Conservation (phyloP, 2,113 vertebrate genomes). For the Burhinus bistriatus region DNA sequence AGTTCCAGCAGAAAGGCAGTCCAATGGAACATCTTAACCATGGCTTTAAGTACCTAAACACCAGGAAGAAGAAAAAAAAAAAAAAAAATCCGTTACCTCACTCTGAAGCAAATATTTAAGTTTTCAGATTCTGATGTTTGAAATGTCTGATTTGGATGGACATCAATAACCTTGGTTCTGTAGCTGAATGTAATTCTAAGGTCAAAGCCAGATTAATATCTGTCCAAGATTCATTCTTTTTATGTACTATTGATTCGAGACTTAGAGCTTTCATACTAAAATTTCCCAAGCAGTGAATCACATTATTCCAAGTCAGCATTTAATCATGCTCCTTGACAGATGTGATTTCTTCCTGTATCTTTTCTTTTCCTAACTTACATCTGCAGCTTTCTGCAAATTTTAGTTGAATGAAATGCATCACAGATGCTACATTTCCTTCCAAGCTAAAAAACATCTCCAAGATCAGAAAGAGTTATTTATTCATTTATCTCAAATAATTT, state of each 20-base stretch:
- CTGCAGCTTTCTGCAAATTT: not conserved
- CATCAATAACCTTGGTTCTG: not conserved
- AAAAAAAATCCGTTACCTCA: not conserved
- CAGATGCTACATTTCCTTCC: not conserved
- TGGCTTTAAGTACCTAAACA: not conserved
- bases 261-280: not conserved
- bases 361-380: not conserved
- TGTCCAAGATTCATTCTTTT: not conserved
- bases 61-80: not conserved
- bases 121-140: not conserved
- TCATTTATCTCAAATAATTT: not conserved
- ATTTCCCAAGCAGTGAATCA: not conserved
- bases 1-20: not conserved
- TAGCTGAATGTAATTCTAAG: not conserved
- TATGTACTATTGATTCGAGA: not conserved
- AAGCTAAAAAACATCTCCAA: not conserved
- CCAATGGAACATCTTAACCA: not conserved
- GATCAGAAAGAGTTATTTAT: not conserved
- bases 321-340: conserved; percentile 1
- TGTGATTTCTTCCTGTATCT: not conserved
- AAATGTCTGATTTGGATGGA: not conserved
- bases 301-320: not conserved
- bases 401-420: not conserved
- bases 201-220: conserved; percentile 7
- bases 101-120: not conserved